Evolutionary conservation across 2,888 invertebrate species (phyloP).

Genomic region (Drosophila niveifrons): DNA sequence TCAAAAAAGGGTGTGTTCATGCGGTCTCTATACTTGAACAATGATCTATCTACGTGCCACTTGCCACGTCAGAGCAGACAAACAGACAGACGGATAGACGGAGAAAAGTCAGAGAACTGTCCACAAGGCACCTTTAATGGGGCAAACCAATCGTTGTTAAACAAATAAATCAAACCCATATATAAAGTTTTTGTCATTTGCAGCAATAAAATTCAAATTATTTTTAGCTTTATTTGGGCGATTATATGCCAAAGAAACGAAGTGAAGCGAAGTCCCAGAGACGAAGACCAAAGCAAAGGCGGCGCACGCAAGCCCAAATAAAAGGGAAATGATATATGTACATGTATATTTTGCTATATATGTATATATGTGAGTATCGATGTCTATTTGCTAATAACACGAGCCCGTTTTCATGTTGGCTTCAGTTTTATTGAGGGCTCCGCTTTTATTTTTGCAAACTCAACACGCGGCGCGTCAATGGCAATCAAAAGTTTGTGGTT

Average conservation of each 20-base stretch:
- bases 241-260: slow-evolving; percentile 47
- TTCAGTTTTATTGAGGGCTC: slow-evolving; percentile 37
- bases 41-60: slow-evolving; percentile 1
- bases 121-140: slow-evolving; percentile 18
- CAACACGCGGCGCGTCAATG: slow-evolving; percentile 60
- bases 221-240: slow-evolving; percentile 70
- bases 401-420: slow-evolving; percentile 51
- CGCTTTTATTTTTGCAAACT: slow-evolving; percentile 34
- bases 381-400: slow-evolving; percentile 66
- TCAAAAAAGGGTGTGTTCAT: slow-evolving; percentile 8
- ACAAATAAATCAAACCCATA: slow-evolving; percentile 68
- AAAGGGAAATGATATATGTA: slow-evolving; percentile 31
- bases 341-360: neutral
- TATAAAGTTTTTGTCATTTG: slow-evolving; percentile 64
- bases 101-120: slow-evolving; percentile 11
- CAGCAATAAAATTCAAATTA: slow-evolving; percentile 73
- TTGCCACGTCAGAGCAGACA: slow-evolving; percentile 3
- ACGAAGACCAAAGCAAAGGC: slow-evolving; percentile 11
- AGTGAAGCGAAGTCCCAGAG: slow-evolving; percentile 9
- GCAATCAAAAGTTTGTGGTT: slow-evolving; percentile 67
- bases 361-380: slow-evolving; percentile 4
- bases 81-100: too few relatives aligned
- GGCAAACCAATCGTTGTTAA: slow-evolving; percentile 29
- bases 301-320: slow-evolving; percentile 39
- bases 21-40: neutral